phyloP scores from a whole-genome alignment of 2,888 invertebrate species.

The Dysmachus trigonus region DNA sequence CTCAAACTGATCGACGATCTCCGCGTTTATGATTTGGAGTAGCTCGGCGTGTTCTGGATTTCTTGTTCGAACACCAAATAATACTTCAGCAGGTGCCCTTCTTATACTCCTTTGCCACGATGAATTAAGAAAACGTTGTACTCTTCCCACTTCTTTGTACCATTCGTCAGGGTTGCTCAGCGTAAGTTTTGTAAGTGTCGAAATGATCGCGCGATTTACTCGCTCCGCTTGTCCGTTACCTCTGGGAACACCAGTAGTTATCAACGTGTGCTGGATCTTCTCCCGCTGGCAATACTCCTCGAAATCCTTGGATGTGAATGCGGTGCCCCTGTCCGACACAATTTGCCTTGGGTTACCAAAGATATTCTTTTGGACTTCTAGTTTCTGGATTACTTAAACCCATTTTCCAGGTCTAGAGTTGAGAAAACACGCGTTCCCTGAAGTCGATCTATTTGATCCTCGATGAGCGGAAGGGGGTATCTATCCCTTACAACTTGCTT shows the following conservation, averaged over 20 bases:
- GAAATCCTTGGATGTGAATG: not conserved
- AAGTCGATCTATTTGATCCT: too few relatives aligned
- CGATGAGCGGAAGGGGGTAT: too few relatives aligned
- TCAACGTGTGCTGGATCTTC: not conserved
- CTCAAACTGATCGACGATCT: too few relatives aligned
- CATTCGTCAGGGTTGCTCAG: not conserved
- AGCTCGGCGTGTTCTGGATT: not conserved
- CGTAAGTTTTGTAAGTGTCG: not conserved
- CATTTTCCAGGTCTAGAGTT: too few relatives aligned
- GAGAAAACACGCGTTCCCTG: too few relatives aligned
- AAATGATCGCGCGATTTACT: not conserved
- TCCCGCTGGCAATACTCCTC: not conserved
- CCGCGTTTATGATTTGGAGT: too few relatives aligned
- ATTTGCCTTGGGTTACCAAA: not conserved
- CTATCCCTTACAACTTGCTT: too few relatives aligned
- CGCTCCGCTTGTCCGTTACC: not conserved
- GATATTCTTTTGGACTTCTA: not conserved
- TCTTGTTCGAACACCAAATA: too few relatives aligned
- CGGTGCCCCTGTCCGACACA: not conserved
- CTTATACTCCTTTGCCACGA: not conserved
- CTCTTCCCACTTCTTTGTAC: not conserved
- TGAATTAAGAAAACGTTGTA: not conserved
- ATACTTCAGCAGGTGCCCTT: not conserved
- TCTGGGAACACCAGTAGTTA: not conserved
- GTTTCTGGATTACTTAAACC: not conserved